Conservation (phyloP, 2,113 vertebrate genomes). For the Microtus pennsylvanicus region DNA sequence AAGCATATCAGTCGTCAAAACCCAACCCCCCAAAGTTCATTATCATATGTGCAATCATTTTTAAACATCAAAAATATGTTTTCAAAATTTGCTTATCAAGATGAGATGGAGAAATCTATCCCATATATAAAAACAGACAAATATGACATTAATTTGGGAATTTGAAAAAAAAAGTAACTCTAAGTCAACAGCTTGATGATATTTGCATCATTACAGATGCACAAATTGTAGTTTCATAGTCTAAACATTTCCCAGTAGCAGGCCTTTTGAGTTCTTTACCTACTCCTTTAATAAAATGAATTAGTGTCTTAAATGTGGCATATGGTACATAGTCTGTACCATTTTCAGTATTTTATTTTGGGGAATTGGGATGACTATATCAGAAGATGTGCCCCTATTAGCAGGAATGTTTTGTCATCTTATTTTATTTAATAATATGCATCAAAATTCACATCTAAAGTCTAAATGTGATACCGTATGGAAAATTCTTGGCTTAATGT, state of each 20-base stretch:
- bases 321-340: not conserved
- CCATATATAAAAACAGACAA: not conserved
- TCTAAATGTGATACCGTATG: not conserved
- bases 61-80: not conserved
- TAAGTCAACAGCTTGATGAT: not conserved
- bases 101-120: not conserved
- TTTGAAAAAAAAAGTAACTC: not conserved
- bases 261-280: not conserved
- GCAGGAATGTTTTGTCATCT: not conserved
- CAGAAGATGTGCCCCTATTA: not conserved
- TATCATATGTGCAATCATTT: not conserved
- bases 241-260: not conserved
- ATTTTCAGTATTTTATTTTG: not conserved
- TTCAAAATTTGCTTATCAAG: not conserved
- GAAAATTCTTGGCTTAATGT: constrained; percentile 3
- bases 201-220: not conserved
- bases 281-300: not conserved
- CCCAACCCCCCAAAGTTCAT: not conserved
- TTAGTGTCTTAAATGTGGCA: not conserved
- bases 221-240: not conserved
- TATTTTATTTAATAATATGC: not conserved
- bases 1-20: not conserved
- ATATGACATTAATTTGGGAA: not conserved
- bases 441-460: constrained; percentile 2
- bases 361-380: not conserved